Base-by-base conservation (phyloP, 2,888 invertebrate genomes). In the Hipparchia sbordonii region DNA sequence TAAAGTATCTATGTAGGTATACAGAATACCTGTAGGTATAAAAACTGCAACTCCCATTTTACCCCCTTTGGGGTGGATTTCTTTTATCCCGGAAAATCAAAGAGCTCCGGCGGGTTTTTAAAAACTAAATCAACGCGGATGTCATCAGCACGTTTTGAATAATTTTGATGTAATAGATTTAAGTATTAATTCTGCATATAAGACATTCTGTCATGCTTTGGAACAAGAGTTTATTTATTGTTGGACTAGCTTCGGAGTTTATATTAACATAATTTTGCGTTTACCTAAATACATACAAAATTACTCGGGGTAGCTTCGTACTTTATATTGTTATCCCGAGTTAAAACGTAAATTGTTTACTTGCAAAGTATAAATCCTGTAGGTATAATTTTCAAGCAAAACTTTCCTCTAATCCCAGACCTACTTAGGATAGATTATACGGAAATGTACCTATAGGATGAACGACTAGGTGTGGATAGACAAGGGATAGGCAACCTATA, bases 201-300 rank as follows among this genome's bases (percentile, higher is more conserved):
- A 39, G 51, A 63, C 51, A 68, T 72, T 72, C 63, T 72, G 63
- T 68, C 52, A 46, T 57, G 61, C 48, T 12, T 39, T 7, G 8
- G 51, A 12, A n/a, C 56, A 57, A 63, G 61, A 67, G 62, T 67
- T 67, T 39, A 52, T 68, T 72, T 72, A 13, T 68, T 68, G 67
- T 72, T 72, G 39, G 68, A 63, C 62, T 48, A 68, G 72, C 68
- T 68, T 63, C 65, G 65, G 23, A 52, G 56, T 60, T 23, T 23
- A 12, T 51, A 60, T 70, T 72, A 72, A 62, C 61, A 45, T 69
- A 57, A 23, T 57, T 56, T 74, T 62, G 60, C 69, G 61, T 74
- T 69, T 74, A 74, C 68, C 72, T 72, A 57, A 61, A 72, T 72
- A 72, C 62, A 67, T 63, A 67, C 61, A 62, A 72, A 67, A 56